Base-by-base conservation (phyloP, 2,113 vertebrate species). In the Oryzias celebensis region DNA sequence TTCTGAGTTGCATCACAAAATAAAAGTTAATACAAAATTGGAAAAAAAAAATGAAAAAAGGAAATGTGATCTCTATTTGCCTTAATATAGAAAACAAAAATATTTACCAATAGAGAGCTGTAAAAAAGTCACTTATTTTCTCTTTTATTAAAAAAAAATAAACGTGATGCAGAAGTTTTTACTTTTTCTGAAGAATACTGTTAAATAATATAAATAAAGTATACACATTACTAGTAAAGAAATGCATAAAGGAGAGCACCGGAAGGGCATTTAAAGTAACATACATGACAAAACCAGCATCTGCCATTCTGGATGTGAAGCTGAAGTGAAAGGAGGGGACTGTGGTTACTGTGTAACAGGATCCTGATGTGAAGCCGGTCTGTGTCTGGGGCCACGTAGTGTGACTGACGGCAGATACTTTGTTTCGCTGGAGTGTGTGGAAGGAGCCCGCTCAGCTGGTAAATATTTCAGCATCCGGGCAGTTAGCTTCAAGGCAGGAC, bases 261-360 rank as follows among this genome's bases (percentile, higher is more conserved):
- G n/a, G 58, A 54, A 68, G 75, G 68, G 70, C 68, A 75, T 90
- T 87, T 88, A 88, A 88, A 85, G 85, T 85, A 80, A 74, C 65
- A 71, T 20, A 24, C 7, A 24, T 3, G 17, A 46, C 14, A 12
- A n/a, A 46, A 46, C 43, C 15, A n/a, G 68, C 67, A 62, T 80
- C 52, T 54, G 52, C 75, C 73, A 7, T 62, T 78, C 71, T 74
- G 73, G 63, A 51, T 8, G 20, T 28, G 47, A 15, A 42, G 51
- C 20, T 63, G 51, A 58, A 71, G 69, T 80, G 52, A 70, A 62
- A 54, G 50, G 51, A 58, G 22, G 16, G 36, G 46, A 48, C 16
- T 50, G 18, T 18, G 43, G 17, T 36, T 66, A 50, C 59, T 56
- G 28, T 77, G 77, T 73, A 73, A 77, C 20, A 55, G 62, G 68